Conservation (phyloP, 2,888 invertebrate genomes). For the Cephus sareptanus region DNA sequence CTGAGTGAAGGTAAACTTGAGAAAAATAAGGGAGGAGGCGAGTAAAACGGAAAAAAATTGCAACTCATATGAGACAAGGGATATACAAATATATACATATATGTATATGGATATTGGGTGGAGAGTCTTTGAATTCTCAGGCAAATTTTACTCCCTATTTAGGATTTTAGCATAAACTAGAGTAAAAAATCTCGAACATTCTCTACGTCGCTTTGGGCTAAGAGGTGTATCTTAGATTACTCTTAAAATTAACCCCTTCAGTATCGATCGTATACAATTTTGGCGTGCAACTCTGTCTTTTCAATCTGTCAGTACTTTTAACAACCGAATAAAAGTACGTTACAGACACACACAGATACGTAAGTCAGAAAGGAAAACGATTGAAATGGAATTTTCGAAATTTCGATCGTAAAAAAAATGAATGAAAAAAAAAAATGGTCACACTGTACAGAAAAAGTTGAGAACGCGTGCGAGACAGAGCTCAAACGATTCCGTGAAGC, state of each 20-base stretch:
- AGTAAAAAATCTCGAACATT: slow-evolving; percentile 3
- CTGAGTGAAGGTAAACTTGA: neutral
- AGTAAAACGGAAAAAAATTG: slow-evolving; percentile 23
- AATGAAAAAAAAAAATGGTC: neutral
- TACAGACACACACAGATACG: neutral
- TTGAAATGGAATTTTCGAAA: neutral
- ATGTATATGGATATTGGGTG: slow-evolving; percentile 31
- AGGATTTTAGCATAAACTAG: neutral
- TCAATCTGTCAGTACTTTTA: neutral
- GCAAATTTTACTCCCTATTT: neutral
- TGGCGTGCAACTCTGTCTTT: slow-evolving; percentile 8
- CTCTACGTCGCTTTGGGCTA: slow-evolving; percentile 9
- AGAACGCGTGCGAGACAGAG: neutral
- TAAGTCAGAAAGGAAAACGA: neutral
- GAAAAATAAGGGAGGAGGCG: neutral
- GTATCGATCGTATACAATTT: slow-evolving; percentile 1
- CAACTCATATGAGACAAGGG: slow-evolving; percentile 34
- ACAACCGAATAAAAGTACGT: neutral
- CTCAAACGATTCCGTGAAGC: neutral
- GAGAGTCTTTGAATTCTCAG: slow-evolving; percentile 29
- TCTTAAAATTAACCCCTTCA: neutral
- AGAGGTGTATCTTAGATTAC: neutral
- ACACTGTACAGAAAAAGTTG: neutral
- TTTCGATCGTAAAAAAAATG: neutral
- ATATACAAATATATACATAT: slow-evolving; percentile 16